These are phyloP conservation scores for Heteromormyrus szaboi DNA, from an alignment of 2,797 vertebrate species.

Conservation along the genomic window DNA sequence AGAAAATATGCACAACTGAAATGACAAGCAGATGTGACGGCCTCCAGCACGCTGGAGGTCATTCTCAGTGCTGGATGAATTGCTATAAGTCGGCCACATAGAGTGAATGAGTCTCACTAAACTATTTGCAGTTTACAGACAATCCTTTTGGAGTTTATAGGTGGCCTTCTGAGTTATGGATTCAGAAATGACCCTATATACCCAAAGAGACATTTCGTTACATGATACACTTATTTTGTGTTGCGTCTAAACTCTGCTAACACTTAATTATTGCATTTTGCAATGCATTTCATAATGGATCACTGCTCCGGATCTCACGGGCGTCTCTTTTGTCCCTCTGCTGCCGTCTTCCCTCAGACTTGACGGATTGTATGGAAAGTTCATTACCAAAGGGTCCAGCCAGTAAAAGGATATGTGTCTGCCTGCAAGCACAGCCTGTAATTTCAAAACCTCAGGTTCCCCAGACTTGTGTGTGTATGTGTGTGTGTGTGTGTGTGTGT, in stretches of 20 bases:
- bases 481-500: neutral
- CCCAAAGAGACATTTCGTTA: neutral
- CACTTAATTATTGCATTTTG: neutral
- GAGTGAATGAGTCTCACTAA: conserved; percentile 44
- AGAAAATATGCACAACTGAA: conserved; percentile 46
- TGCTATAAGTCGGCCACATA: conserved; percentile 45
- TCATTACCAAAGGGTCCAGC: conserved; percentile 37
- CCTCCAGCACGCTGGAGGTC: conserved; percentile 21
- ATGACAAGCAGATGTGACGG: conserved; percentile 48
- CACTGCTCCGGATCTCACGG: neutral
- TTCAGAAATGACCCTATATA: neutral
- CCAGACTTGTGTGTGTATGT: conserved; percentile 35
- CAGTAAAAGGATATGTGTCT: conserved; percentile 45
- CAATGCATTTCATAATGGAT: neutral
- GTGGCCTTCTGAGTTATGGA: neutral
- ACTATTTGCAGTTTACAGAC: conserved; percentile 29
- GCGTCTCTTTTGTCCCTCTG: neutral
- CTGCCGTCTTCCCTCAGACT: conserved; percentile 5
- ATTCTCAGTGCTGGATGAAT: conserved; percentile 28
- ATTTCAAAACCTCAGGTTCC: conserved; percentile 63
- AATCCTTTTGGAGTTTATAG: conserved; percentile 24
- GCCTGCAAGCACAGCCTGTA: conserved; percentile 54
- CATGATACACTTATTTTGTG: neutral
- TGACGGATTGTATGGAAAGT: conserved; percentile 39
- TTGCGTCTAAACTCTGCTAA: neutral